Base-by-base conservation (phyloP, 2,888 invertebrate species). In the Macrosiphum euphorbiae region DNA sequence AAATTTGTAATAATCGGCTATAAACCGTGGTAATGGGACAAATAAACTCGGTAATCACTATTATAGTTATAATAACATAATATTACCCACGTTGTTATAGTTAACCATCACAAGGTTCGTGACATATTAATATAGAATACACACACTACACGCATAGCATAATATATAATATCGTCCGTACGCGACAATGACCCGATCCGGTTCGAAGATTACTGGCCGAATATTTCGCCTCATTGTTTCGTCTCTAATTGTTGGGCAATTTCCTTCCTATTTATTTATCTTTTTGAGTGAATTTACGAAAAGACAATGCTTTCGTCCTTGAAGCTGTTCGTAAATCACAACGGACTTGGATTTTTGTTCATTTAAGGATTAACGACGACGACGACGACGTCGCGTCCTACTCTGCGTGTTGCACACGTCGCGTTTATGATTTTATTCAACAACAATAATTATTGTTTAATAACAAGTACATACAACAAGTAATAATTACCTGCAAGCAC, bases 151-250 rank as follows among this genome's bases (percentile, higher is more conserved):
- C 20, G 35, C 78, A 78, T 78, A 78, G 20, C n/a, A 35, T 78
- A 78, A 44, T 44, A 35, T 35, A 78, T 35, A 78, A 78, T 78
- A 35, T 78, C 20, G 78, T 78, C 78, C 35, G 78, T 78, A 78
- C 26, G 86, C 89, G 93, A 94, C 90, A 94, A 94, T 50, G 94
- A 90, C 94, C 86, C 78, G 90, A 94, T 90, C 44, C 90, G 94
- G 90, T 94, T 90, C 90, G 50, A 47, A 86, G 94, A 94, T 90
- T 90, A 86, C 94, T 47, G n/a, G 52, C 47, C 85, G 41, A 93
- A 93, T 85, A 89, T 93, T 88, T 92, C 55, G 41, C 92, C 84
- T 85, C 61, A 90, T 94, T 94, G 94, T 94, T 78, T 90, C 86
- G 90, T 86, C 90, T 86, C n/a, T 86, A 90, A 94, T 90, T 86